Base-by-base conservation (phyloP, 2,888 invertebrate species). In the Tinea pellionella region DNA sequence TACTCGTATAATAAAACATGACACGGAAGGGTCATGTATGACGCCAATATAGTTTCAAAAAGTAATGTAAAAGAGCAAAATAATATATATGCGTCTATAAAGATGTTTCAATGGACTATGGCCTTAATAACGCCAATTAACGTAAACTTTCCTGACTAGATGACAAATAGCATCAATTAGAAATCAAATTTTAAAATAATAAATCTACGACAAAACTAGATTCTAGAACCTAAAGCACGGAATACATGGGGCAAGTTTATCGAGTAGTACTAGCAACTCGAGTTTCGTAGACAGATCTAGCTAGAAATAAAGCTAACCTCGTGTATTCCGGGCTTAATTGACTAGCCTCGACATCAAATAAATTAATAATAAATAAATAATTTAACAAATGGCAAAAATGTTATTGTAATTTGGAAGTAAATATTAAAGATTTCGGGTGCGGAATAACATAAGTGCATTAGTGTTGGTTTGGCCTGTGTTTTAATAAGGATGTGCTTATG, bases 261-360 rank as follows among this genome's bases (percentile, higher is more conserved):
- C n/a, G n/a, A n/a, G n/a, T n/a, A n/a, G n/a, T n/a, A n/a, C n/a
- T n/a, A n/a, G n/a, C n/a, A n/a, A n/a, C n/a, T n/a, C n/a, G n/a
- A n/a, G n/a, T n/a, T n/a, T n/a, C n/a, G n/a, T n/a, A n/a, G n/a
- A n/a, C n/a, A n/a, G n/a, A n/a, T n/a, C n/a, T n/a, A n/a, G n/a
- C n/a, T n/a, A n/a, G n/a, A n/a, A n/a, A n/a, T n/a, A n/a, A n/a
- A n/a, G n/a, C n/a, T n/a, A n/a, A n/a, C n/a, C n/a, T n/a, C n/a
- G n/a, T n/a, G n/a, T n/a, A n/a, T n/a, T n/a, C n/a, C 47, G 24
- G 24, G 4, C 16, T n/a, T 69, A 71, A 61, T 73, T 86, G 86
- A 86, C 86, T 87, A 87, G 86, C 77, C 75, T 79, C 77, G 77
- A 32, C 42, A 43, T 59, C 29, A 41, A 59, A 19, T 18, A 59